phyloP scores from a whole-genome alignment of 2,888 invertebrate species.

The Acanthacorydalis orientalis region DNA sequence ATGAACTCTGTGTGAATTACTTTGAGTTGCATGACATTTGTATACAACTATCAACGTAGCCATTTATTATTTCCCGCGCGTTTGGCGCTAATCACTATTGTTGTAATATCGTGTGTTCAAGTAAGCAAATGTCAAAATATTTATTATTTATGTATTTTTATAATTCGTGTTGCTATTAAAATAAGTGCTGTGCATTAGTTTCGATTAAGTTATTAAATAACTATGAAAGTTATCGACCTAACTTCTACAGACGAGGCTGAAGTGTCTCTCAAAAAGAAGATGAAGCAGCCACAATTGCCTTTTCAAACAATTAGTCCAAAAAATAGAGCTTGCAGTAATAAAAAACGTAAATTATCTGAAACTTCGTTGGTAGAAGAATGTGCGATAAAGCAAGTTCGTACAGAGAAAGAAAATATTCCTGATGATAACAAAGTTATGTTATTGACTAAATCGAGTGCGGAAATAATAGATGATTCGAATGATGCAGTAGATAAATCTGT shows the following conservation, averaged over 20 bases:
- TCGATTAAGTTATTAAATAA: too few species aligned
- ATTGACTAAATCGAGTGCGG: conserved; percentile 14
- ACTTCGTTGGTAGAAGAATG: conserved; percentile 23
- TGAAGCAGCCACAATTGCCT: conserved; percentile 43
- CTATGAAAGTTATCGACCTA: too few species aligned
- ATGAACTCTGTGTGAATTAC: too few species aligned
- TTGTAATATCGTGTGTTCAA: too few species aligned
- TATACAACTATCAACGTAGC: too few species aligned
- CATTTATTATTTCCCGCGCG: too few species aligned
- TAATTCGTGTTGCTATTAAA: too few species aligned
- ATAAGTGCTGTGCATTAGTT: too few species aligned
- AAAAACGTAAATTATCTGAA: conserved; percentile 31
- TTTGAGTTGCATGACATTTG: too few species aligned
- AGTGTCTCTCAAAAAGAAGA: conserved; percentile 34
- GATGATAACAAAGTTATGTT: conserved; percentile 23
- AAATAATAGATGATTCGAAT: conserved; percentile 12
- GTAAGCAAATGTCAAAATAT: too few species aligned
- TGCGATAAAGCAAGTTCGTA: conserved; percentile 10
- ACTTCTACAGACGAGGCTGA: neutral
- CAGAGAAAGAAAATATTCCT: conserved; percentile 5
- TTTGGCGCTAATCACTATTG: too few species aligned
- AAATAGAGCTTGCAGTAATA: conserved; percentile 17
- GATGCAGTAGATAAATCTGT: conserved; percentile 7
- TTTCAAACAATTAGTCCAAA: conserved; percentile 36
- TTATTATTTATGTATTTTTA: too few species aligned